Conservation (phyloP, 2,888 invertebrate species). For the Neoaliturus tenellus region DNA sequence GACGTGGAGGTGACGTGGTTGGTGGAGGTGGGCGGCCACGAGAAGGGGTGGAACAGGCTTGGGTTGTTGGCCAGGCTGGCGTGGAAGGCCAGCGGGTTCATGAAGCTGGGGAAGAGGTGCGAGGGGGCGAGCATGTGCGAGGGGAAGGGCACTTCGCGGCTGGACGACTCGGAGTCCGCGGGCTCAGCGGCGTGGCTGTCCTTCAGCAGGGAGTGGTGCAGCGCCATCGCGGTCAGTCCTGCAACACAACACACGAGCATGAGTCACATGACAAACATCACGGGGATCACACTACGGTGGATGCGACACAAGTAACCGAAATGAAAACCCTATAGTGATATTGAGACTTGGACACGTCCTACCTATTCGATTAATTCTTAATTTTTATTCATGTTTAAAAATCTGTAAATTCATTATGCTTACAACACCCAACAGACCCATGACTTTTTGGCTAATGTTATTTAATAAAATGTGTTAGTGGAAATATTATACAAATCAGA, state of each 20-base stretch:
- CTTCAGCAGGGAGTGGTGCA: slow-evolving; percentile 52
- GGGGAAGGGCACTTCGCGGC: slow-evolving; percentile 45
- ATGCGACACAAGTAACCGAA: too few species aligned
- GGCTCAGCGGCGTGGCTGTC: slow-evolving; percentile 54
- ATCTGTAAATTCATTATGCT: too few species aligned
- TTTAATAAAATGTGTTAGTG: too few species aligned
- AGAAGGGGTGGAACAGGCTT: slow-evolving; percentile 20
- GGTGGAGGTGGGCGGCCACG: slow-evolving; percentile 39
- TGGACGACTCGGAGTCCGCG: slow-evolving; percentile 42
- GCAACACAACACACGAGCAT: slow-evolving; percentile 25
- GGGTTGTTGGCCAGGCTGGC: slow-evolving; percentile 58
- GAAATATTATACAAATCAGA: too few species aligned
- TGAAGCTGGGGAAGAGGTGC: slow-evolving; percentile 54
- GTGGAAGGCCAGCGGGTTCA: slow-evolving; percentile 61
- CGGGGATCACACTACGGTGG: too few species aligned
- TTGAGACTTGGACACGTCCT: too few species aligned
- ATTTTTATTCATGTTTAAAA: too few species aligned
- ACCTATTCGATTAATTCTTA: too few species aligned
- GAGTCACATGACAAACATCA: too few species aligned
- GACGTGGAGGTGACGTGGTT: slow-evolving; percentile 42
- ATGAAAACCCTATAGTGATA: too few species aligned
- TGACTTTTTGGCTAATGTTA: too few species aligned
- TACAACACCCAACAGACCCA: too few species aligned
- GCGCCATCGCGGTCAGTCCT: slow-evolving; percentile 59
- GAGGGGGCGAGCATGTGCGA: slow-evolving; percentile 43